These are phyloP conservation scores for Channa maculata DNA, from an alignment of 2,113 vertebrate genomes.

Conservation along the genomic window DNA sequence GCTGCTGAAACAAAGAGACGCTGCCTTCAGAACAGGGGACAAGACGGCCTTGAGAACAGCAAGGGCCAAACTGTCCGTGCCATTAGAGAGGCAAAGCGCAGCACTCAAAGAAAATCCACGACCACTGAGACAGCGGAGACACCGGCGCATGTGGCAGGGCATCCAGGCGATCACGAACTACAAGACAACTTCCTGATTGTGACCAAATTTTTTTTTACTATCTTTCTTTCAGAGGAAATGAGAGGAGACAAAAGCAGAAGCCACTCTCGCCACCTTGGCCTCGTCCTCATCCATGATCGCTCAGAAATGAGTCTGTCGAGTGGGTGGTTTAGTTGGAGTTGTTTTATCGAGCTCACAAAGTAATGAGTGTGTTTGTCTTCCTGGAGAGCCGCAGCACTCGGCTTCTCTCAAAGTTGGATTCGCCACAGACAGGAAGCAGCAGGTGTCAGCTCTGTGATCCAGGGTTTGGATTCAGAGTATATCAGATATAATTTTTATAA, in stretches of 20 bases:
- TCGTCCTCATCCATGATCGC: constrained; percentile 1
- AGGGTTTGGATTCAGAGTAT: background rate
- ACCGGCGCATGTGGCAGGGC: too few relatives aligned
- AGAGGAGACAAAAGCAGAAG: constrained; percentile 69
- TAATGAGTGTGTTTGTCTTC: constrained; percentile 62
- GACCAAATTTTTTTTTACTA: constrained; percentile 8
- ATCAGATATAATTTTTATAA: background rate
- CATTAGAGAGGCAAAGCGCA: too few relatives aligned
- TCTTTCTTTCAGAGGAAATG: constrained; percentile 55
- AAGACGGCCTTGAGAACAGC: too few relatives aligned
- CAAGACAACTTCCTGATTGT: too few relatives aligned
- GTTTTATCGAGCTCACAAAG: constrained; percentile 39
- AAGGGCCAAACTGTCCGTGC: too few relatives aligned
- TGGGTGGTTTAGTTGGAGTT: constrained; percentile 28
- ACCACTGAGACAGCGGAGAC: too few relatives aligned
- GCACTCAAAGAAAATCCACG: too few relatives aligned
- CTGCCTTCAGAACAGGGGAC: too few relatives aligned
- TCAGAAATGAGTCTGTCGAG: constrained; percentile 59
- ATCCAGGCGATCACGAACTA: too few relatives aligned
- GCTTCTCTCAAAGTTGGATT: background rate
- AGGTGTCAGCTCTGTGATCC: constrained; percentile 16
- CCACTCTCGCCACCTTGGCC: constrained; percentile 25
- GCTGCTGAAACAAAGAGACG: too few relatives aligned
- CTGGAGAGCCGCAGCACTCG: constrained; percentile 18
- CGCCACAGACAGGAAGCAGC: constrained; percentile 17